Evolutionary conservation across 1,140 invertebrate species (phyloP), one percentile per base, ranked within the genome.

Genomic region (Apis florea): DNA sequence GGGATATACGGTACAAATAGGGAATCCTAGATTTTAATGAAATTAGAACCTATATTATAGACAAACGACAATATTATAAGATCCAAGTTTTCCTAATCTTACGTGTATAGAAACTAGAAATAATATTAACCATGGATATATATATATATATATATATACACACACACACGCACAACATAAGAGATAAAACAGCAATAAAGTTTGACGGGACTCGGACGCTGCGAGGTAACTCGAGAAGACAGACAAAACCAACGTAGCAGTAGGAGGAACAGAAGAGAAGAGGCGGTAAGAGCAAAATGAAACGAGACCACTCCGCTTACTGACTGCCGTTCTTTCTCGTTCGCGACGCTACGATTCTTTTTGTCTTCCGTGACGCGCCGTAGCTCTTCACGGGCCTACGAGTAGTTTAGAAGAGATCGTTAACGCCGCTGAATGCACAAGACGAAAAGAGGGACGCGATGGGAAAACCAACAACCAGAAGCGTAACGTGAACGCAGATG

Each of bases 341-440:
- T 70, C 73, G 31, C 61, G 68, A 72, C 51, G 72, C 63, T 59
- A 54, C 26, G 40, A 61, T 82, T 85, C 83, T 79, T 82, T 79
- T 86, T 82, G 63, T 78, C 70, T 56, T 49, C 31, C 47, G 61
- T 31, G 74, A 78, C 78, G 73, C 83, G 74, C 69, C 84, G 61
- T 64, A 53, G 2, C 80, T 71, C 76, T 79, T 75, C 56, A 79
- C 81, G n/a, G 61, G 79, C 54, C 75, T 64, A 66, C 59, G 81
- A 75, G 84, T 76, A 76, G 79, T 79, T 79, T 64, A 64, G 63
- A 83, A 83, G 84, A 85, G 85, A 86, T 87, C 85, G 73, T 87
- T 83, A 81, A 83, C 76, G 82, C 63, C 70, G 66, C 40, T 67
- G 82, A 69, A 78, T 78, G 70, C 66, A 47, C 63, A 76, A 83